Evolutionary conservation across 2,888 invertebrate species (phyloP), one percentile per base, ranked within the genome.

Genomic region (Drosophila multiciliata): DNA sequence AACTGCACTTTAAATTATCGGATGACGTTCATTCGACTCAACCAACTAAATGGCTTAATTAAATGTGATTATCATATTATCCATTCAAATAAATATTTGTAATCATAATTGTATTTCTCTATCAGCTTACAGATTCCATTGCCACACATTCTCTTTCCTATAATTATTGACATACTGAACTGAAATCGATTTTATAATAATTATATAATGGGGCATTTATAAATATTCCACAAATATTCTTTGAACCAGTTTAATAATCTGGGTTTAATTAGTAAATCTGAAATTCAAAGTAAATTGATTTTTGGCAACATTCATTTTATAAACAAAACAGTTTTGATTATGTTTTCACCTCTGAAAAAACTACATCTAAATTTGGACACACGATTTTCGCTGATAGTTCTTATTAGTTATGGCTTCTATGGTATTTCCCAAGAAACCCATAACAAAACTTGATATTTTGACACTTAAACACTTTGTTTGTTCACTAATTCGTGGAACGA

Each of bases 1-100:
- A 35, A n/a, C 0, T 33, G 4, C 33, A 42, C 42, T 53, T 57
- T 36, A 26, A 35, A 26, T 49, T 26, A 61, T 65, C 58, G 64
- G 33, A 17, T 48, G 38, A 36, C 17, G 26, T 53, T 73, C n/a
- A 48, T 49, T 52, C 23, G 29, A 52, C 26, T 36, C 36, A 49
- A 57, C 57, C 26, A 26, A 33, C 57, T 38, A 7, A 53, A 15
- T 8, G 23, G 32, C 32, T 33, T 15, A 12, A 40, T 38, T 32
- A 12, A 29, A 36, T 29, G 12, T 5, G 23, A 32, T 38, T 32
- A 54, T 54, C 7, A 52, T 20, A 52, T 53, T 53, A n/a, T 9
- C 1, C 8, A 53, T 32, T 23, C 8, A n/a, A 40, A 9, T n/a
- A n/a, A 9, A n/a, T 40, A n/a, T 9, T n/a, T 40, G 40, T 15